These are phyloP conservation scores for Conomelus anceps DNA, from an alignment of 2,888 invertebrate genomes.

Conservation along the genomic window DNA sequence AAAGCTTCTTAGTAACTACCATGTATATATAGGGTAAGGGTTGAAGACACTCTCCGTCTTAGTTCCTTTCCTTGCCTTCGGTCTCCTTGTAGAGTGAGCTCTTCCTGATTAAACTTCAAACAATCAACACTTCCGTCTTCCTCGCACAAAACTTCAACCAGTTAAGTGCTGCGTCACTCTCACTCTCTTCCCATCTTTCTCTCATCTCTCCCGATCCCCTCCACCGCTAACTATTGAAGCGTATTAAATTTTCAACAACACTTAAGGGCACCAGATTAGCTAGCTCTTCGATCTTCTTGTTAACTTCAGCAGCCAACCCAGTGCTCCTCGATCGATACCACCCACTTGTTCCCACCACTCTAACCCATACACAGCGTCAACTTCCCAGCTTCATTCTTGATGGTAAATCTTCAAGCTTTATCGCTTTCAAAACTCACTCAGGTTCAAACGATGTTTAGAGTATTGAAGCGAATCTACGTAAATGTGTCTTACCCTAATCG, in stretches of 20 bases:
- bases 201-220: slow-evolving; percentile 11
- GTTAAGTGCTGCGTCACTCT: neutral
- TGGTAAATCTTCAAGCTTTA: neutral
- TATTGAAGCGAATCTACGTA: neutral
- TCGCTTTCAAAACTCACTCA: neutral
- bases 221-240: slow-evolving; percentile 23
- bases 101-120: neutral
- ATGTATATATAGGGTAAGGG: neutral
- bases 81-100: neutral
- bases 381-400: neutral
- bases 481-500: neutral
- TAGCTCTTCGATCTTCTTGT: slow-evolving; percentile 1
- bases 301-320: neutral
- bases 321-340: neutral
- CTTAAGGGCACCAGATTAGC: slow-evolving; percentile 24
- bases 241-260: slow-evolving; percentile 28
- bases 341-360: neutral
- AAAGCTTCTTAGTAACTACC: neutral
- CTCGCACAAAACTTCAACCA: neutral
- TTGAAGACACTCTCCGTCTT: neutral
- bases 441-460: neutral
- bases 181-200: neutral
- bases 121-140: neutral
- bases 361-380: neutral
- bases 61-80: neutral